Evolutionary conservation across 92 coral and sea anemone genomes (phyloP), one percentile per base, ranked within the genome.

Genomic region (Palythoa grandis): DNA sequence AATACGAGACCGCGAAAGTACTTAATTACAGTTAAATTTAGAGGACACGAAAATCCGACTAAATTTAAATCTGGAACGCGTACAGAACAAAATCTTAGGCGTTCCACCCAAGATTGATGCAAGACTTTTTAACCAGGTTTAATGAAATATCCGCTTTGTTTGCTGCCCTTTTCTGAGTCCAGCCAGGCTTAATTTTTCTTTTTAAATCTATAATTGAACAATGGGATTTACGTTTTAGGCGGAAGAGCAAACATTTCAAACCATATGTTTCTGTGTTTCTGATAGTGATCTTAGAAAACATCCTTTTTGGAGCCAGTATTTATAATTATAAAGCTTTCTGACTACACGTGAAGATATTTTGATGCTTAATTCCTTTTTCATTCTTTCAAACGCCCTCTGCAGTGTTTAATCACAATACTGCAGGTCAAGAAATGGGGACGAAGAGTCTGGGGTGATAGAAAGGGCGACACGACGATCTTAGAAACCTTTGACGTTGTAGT

Each of bases 191-290:
- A 52, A 9, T 19, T 60, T 67, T 11, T 40, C 10, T 7, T 79
- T 75, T 1, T 11, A 5, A 43, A 5, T 52, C 50, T 11, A 39
- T 75, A 19, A 1, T 54, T 75, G 79, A 52, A 24, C 22, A 12
- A 75, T 52, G 65, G 19, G 72, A 50, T 79, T 38, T 5, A 17
- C 9, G 4, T 61, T 77, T 57, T 67, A 70, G 82, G 82, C 82
- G 82, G 82, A 77, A 77, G 52, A 56, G 58, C 20, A 35, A 1
- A 6, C 5, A 52, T 77, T 23, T 63, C 35, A 20, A 6, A 13
- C 52, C 67, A 29, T 17, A 17, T 77, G 82, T 54, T 77, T 56
- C 68, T 77, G 68, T 77, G 69, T 57, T 77, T 56, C 50, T 54
- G 67, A 77, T 77, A 37, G 68, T 6, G 67, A 77, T 57, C 70